Evolutionary conservation across 2,797 vertebrate genomes (phyloP).

Genomic region (Vultur gryphus): DNA sequence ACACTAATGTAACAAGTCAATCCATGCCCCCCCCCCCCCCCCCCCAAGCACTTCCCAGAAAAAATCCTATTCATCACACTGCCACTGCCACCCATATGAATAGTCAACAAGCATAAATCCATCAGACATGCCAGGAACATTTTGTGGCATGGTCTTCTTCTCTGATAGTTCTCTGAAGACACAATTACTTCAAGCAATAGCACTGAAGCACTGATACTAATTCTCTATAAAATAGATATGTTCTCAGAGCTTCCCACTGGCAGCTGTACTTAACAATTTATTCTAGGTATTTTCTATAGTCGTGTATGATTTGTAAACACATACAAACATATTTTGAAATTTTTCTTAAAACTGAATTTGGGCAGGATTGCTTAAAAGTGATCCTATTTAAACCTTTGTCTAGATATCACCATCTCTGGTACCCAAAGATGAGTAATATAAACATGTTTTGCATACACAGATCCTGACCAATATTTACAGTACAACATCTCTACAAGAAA

Average conservation of each 20-base stretch:
- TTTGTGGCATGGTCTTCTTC: background rate
- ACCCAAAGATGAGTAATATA: background rate
- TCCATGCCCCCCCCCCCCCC: rapidly evolving
- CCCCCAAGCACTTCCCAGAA: too few species aligned
- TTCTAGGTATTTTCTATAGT: background rate
- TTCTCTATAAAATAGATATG: background rate
- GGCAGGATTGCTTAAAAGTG: background rate
- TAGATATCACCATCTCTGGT: background rate
- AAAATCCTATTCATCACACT: background rate
- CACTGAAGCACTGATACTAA: background rate
- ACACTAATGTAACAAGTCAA: background rate
- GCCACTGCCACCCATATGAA: background rate
- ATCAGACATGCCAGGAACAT: background rate
- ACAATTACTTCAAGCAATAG: background rate
- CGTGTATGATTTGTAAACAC: background rate
- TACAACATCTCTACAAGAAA: background rate
- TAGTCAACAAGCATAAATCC: background rate
- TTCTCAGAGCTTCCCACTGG: background rate
- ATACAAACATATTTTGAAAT: rapidly evolving
- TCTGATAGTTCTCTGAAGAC: background rate
- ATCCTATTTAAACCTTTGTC: background rate
- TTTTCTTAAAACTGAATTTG: background rate
- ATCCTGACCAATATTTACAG: background rate
- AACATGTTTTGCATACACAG: background rate
- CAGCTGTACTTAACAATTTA: background rate